Evolutionary conservation across 2,113 vertebrate species (phyloP), one percentile per base, ranked within the genome.

Genomic region (Cyanocitta stelleri): DNA sequence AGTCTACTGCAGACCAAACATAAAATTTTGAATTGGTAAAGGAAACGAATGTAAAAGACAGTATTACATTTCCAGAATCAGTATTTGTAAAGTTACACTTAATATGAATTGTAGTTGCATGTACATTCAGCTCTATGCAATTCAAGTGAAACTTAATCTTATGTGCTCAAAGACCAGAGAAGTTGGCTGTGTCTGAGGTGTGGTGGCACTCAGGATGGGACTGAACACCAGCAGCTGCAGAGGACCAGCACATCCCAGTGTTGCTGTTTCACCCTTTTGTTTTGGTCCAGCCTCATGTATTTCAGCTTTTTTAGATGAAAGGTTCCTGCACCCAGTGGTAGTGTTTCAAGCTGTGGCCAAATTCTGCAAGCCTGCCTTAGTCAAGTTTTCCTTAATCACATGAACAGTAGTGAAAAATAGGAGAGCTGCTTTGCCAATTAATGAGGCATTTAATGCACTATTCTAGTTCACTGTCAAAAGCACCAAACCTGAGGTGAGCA

Each of bases 111-210:
- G 62, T 75, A 86, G 82, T 68, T 91, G 94, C 90, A 96, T 94
- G 94, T 85, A 82, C 56, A 58, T 66, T 85, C 37, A 81, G 79
- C 89, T 92, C 95, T 94, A 93, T 92, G 95, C 89, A 94, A 83
- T 91, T 56, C 46, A 77, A 83, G 84, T 81, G 72, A 83, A 86
- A 77, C 63, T 77, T 56, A 35, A 37, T n/a, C 56, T 84, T 81
- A 74, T 44, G 17, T 78, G 52, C 94, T 89, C 43, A 7, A 17
- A 68, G 56, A 35, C 43, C 43, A 41, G 52, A 63, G 73, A 10
- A 43, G n/a, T 26, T 37, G 72, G 71, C 78, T 84, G 81, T 85
- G 78, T 44, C 72, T 63, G 79, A 79, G 74, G 22, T 19, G 63
- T 51, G 71, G 22, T 54, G 82, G 76, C 75, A 37, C 24, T 26